Evolutionary conservation across 2,888 invertebrate genomes (phyloP), one percentile per base, ranked within the genome.

Genomic region (Pachydiplax longipennis): DNA sequence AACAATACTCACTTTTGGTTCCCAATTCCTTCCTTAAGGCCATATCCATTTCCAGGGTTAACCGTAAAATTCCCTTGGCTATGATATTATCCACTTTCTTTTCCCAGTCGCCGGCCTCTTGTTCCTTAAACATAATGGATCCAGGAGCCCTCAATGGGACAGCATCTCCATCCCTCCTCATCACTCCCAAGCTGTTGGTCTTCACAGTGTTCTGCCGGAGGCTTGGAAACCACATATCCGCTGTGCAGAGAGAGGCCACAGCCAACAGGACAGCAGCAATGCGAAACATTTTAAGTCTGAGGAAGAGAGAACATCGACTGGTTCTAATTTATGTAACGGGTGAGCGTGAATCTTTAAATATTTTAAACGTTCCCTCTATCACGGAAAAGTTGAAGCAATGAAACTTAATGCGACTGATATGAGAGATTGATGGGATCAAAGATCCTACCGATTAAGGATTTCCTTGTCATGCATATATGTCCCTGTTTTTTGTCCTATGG

Each of bases 211-310:
- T 37, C 18, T 22, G 58, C 35, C 87, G 58, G 8, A n/a, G 40
- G 35, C 40, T 61, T 5, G 87, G 87, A n/a, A 87, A 87, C 87
- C 87, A 87, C 61, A 87, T 87, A n/a, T 87, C 87, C 5, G 87
- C 87, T 37, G 87, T 35, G 87, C 61, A 37, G 2, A 87, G 6
- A 0, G 87, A 61, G 61, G 61, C 53, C 13, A 40, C 87, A 37
- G 87, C 25, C 61, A 87, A 6, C 0, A 87, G 13, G n/a, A 87
- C 35, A 15, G 87, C 37, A 0, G 37, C 37, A 13, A n/a, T 22
- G 13, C 53, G 15, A 12, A 83, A 18, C 31, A 58, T 87, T 0
- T 22, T 18, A 37, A 2, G 44, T 44, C 44, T 44, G 44, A 10
- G 44, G 44, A 44, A 44, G n/a, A 35, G 58, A n/a, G 22, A 40